Evolutionary conservation across 1,140 invertebrate species (phyloP).

Genomic region (Drosophila pectinifera): DNA sequence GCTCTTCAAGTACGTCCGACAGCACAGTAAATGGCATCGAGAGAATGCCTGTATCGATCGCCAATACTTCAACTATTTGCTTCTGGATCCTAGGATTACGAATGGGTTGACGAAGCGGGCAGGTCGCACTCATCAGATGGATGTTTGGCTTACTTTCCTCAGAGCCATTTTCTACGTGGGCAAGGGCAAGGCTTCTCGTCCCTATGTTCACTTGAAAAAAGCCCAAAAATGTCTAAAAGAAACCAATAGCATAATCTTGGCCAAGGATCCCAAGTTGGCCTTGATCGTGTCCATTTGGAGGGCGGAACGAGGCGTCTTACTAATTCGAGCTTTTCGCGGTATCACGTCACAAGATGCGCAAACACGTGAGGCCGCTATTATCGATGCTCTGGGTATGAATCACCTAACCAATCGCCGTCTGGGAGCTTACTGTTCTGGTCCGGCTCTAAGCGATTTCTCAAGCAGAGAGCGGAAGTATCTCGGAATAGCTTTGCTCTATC

Average conservation of each 20-base stretch:
- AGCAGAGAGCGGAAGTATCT: conserved; percentile 88
- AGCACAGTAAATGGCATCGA: conserved; percentile 41
- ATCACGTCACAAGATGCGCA: conserved; percentile 95
- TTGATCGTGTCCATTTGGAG: conserved; percentile 95
- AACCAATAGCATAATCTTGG: conserved; percentile 24
- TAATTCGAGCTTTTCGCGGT: conserved; percentile 95
- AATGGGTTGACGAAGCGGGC: conserved; percentile 88
- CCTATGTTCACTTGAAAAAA: conserved; percentile 95
- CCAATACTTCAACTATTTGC: conserved; percentile 95
- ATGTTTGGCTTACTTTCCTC: conserved; percentile 89
- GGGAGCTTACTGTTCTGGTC: conserved; percentile 92
- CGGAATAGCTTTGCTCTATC: conserved; percentile 92
- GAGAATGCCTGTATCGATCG: conserved; percentile 87
- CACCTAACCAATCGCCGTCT: conserved; percentile 92
- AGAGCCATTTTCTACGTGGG: conserved; percentile 92
- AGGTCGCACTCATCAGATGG: conserved; percentile 84
- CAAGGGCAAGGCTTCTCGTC: conserved; percentile 92
- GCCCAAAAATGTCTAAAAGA: conserved; percentile 87
- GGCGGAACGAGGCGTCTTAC: conserved; percentile 92
- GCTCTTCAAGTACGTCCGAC: conserved; percentile 19
- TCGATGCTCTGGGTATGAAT: conserved; percentile 92
- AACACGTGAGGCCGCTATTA: conserved; percentile 96
- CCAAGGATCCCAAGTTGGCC: conserved; percentile 88
- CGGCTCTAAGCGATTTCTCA: conserved; percentile 88
- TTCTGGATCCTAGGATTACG: conserved; percentile 94